These are phyloP conservation scores for Vulpes ferrilata DNA, from an alignment of 2,113 vertebrate species.

Conservation along the genomic window DNA sequence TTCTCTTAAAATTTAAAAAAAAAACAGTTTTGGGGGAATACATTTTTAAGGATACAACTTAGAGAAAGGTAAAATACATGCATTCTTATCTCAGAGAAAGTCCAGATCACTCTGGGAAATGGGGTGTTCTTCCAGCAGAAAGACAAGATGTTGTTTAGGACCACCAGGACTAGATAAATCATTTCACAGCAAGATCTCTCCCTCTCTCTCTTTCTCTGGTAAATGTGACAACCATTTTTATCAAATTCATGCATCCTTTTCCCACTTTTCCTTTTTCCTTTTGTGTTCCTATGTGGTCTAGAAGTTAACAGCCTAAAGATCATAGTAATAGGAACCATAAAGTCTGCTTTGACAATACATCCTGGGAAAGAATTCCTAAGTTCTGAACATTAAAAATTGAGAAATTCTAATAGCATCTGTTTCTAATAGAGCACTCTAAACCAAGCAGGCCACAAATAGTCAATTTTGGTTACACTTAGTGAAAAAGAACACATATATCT, in stretches of 20 bases:
- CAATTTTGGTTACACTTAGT: conserved; percentile 1
- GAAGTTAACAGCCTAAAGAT: neutral
- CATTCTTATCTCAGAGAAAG: neutral
- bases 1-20: neutral
- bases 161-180: neutral
- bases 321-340: neutral
- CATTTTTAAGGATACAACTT: conserved; percentile 24
- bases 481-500: neutral
- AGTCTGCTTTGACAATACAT: conserved; percentile 1
- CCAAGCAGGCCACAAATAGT: neutral
- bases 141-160: neutral
- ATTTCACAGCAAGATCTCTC: neutral
- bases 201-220: conserved; percentile 5
- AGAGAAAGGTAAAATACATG: neutral
- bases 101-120: neutral
- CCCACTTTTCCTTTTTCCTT: neutral
- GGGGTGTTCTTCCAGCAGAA: neutral
- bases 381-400: neutral
- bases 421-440: neutral
- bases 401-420: neutral
- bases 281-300: neutral
- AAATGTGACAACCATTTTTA: neutral
- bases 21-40: neutral
- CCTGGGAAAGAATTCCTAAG: neutral
- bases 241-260: neutral